Evolutionary conservation across 2,797 vertebrate genomes (phyloP), one percentile per base, ranked within the genome.

Genomic region (Eurystomus glaucurus): DNA sequence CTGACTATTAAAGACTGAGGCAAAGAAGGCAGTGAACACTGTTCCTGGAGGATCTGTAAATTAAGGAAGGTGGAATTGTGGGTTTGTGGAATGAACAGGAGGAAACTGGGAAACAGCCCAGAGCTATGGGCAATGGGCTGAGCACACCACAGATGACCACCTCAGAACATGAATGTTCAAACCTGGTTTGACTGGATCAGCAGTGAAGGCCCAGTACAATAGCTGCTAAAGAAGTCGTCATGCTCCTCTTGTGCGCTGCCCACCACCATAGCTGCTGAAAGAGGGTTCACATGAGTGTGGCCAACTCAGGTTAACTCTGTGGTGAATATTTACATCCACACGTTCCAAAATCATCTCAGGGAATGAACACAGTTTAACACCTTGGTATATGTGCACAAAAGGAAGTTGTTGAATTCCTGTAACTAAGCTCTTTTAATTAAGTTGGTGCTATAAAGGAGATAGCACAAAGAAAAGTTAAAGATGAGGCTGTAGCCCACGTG

Each of bases 271-370:
- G 57, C 51, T 90, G 48, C 70, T 89, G 12, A 37, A 75, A 43
- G 28, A 2, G 5, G 7, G 41, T 43, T 66, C 43, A 16, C 0
- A 2, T 3, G 1, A 85, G n/a, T 0, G 5, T 51, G 43, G 10
- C 14, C 57, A 77, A 1, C 29, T 21, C 50, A 28, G 50, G 41
- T 41, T 33, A 55, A 41, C 50, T 10, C 57, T 60, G 26, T 1
- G 1, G 11, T 6, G 17, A 76, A 43, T 35, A 31, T 51, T 72
- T 51, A 12, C 4, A 45, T 8, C n/a, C 26, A 17, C 9, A 1
- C 1, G 3, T 26, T 41, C 7, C 31, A 64, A 80, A 92, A 31
- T 31, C 50, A 33, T 18, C 57, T 66, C 66, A 33, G 70, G 25
- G 81, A 76, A 37, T 2, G 2, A 74, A 5, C 22, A 6, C 28